Evolutionary conservation across 2,888 invertebrate genomes (phyloP).

Genomic region (Protodeltote pygarga): DNA sequence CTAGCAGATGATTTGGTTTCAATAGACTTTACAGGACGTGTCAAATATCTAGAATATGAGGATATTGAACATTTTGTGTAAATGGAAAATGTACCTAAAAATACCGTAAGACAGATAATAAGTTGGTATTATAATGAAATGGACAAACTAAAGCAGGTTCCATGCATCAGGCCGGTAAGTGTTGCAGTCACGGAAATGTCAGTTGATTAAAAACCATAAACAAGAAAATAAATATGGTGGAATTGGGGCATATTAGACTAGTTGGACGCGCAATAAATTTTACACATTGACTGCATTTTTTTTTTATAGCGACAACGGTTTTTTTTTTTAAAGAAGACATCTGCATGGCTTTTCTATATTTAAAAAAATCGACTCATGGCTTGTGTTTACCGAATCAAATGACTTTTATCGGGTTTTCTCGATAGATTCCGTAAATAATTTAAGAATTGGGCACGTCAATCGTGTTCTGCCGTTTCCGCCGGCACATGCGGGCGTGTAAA

Average conservation of each 20-base stretch:
- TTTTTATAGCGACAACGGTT: conserved; percentile 3
- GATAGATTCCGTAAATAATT: conserved; percentile 57
- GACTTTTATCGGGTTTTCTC: conserved; percentile 33
- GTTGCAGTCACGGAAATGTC: conserved; percentile 73
- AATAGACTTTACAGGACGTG: background rate
- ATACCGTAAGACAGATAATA: conserved; percentile 8
- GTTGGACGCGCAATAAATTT: conserved; percentile 37
- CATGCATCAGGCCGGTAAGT: conserved; percentile 61
- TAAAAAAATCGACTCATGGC: background rate
- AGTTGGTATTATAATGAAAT: conserved; percentile 43
- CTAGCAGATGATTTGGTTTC: conserved; percentile 2
- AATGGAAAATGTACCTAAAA: conserved; percentile 13
- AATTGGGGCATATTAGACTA: conserved; percentile 26
- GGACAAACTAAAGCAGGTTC: conserved; percentile 45
- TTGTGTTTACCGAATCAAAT: conserved; percentile 10
- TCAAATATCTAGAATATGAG: background rate
- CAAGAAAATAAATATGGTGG: conserved; percentile 58
- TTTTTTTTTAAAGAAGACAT: conserved; percentile 2
- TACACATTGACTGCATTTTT: conserved; percentile 25
- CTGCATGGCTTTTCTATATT: background rate
- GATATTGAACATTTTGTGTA: background rate
- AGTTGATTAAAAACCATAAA: conserved; percentile 67
- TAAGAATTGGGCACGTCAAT: conserved; percentile 66
- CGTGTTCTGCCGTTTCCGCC: conserved; percentile 65
- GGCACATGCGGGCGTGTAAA: conserved; percentile 83